Evolutionary conservation across 2,888 invertebrate species (phyloP).

Genomic region (Trypoxylon attenuatum): DNA sequence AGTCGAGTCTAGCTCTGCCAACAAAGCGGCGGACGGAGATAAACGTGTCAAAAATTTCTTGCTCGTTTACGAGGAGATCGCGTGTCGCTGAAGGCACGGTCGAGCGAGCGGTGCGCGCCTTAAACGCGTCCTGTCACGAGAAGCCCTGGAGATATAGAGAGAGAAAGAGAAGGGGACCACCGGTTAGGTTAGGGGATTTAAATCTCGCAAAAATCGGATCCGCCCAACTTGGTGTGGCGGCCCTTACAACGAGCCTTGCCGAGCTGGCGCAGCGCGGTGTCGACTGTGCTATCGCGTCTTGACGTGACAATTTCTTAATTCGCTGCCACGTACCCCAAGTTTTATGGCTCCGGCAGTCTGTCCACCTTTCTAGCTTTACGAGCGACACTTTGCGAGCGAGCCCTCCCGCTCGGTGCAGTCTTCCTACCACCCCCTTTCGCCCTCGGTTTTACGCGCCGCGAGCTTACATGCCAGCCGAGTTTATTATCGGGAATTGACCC

Average conservation of each 20-base stretch:
- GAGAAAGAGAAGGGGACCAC: no score
- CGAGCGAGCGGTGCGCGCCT: conserved; percentile 10
- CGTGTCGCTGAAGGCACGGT: no score
- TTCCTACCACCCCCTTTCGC: neutral
- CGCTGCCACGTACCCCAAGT: conserved; percentile 30
- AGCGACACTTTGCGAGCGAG: conserved; percentile 34
- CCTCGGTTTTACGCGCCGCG: conserved; percentile 34
- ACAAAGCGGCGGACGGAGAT: conserved; percentile 27
- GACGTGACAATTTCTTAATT: conserved; percentile 58
- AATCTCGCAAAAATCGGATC: conserved; percentile 51
- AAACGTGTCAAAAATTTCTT: conserved; percentile 54
- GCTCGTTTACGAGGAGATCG: conserved; percentile 48
- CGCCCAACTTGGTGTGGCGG: conserved; percentile 12
- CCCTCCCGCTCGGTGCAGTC: neutral
- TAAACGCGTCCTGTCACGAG: conserved; percentile 47
- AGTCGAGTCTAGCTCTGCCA: neutral
- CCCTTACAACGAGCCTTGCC: no score
- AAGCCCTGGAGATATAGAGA: conserved; percentile 18
- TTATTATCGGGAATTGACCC: conserved; percentile 57
- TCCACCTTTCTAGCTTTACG: conserved; percentile 42
- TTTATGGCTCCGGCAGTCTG: conserved; percentile 32
- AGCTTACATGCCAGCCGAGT: conserved; percentile 40
- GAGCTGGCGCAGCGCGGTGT: no score
- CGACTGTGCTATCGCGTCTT: conserved; percentile 27
- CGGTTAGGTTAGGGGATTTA: conserved; percentile 32